phyloP scores from a whole-genome alignment of 2,797 vertebrate genomes.

The Hapalemur alaotrensis region DNA sequence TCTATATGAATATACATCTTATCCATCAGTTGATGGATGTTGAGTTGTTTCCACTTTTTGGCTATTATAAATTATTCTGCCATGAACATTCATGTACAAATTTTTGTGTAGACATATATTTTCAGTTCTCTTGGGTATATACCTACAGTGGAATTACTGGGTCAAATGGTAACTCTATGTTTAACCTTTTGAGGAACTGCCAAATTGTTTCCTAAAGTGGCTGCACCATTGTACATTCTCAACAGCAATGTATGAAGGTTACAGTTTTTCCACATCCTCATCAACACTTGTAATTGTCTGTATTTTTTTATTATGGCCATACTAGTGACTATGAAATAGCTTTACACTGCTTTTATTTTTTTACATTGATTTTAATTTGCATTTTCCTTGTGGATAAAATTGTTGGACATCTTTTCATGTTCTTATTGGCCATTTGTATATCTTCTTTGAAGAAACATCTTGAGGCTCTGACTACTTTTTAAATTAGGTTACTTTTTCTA shows the following conservation, averaged over 20 bases:
- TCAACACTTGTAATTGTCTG: background rate
- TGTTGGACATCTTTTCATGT: background rate
- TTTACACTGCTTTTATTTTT: background rate
- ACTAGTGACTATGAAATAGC: background rate
- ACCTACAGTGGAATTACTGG: background rate
- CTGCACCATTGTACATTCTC: background rate
- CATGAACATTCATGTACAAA: background rate
- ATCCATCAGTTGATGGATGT: background rate
- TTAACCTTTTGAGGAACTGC: background rate
- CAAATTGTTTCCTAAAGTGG: background rate
- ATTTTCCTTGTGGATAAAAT: background rate
- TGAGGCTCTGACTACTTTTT: background rate
- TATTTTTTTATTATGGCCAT: background rate
- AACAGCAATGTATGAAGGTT: background rate
- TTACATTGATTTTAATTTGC: background rate
- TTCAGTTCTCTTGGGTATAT: background rate
- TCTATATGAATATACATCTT: background rate
- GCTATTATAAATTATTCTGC: background rate
- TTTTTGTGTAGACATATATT: background rate
- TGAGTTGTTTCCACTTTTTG: background rate
- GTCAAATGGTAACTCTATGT: background rate
- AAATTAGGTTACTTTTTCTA: background rate
- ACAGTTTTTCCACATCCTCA: background rate
- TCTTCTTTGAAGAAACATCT: slow-evolving; percentile 34
- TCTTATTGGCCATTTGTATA: background rate